These are phyloP conservation scores for Vimba vimba DNA, from an alignment of 2,113 vertebrate genomes.

Conservation along the genomic window DNA sequence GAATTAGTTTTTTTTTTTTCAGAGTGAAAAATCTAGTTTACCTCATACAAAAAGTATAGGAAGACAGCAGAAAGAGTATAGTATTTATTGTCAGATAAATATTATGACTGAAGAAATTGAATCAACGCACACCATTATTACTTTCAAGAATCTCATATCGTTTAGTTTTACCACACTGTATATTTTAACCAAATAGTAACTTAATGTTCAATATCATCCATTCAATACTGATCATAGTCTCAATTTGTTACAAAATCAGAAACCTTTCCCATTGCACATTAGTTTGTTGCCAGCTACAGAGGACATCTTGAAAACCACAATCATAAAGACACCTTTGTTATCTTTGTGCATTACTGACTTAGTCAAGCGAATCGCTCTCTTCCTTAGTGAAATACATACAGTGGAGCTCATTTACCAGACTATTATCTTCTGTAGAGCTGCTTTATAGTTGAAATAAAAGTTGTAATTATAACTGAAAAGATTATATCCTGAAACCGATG, in stretches of 20 bases:
- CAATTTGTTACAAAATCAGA: neutral
- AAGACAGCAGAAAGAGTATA: neutral
- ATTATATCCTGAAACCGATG: neutral
- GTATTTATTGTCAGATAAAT: constrained; percentile 5
- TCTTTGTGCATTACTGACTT: neutral
- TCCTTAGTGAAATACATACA: neutral
- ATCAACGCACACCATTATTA: neutral
- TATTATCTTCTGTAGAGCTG: neutral
- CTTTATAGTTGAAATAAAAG: neutral
- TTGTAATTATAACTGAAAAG: neutral
- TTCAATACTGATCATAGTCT: neutral
- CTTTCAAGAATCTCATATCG: neutral
- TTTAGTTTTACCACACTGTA: neutral
- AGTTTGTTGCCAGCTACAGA: neutral
- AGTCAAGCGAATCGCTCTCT: neutral
- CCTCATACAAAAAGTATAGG: neutral
- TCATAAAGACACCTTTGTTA: neutral
- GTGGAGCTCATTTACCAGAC: neutral
- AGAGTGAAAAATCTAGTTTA: neutral
- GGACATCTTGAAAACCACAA: neutral
- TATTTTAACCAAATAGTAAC: neutral
- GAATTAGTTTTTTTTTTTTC: neutral
- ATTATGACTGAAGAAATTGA: neutral
- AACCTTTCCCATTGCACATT: neutral
- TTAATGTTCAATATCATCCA: neutral